Percentiles rank a stretch among this genome's conserved stretches.
Conservation (phyloP, 2,888 invertebrate species). For the Melinopterus prodromus region DNA sequence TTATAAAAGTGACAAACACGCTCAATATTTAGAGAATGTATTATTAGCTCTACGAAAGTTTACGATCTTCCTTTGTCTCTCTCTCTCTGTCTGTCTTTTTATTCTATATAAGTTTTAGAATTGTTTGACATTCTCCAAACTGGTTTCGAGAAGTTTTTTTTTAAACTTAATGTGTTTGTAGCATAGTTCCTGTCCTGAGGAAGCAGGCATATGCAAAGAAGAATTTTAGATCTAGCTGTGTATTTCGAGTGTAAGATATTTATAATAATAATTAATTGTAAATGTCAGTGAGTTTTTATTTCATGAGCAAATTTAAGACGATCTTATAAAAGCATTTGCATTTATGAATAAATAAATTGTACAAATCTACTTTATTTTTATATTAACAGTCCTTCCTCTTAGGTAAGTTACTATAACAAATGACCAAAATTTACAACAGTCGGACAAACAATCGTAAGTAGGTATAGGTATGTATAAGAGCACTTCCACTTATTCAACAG, state of each 20-base stretch:
- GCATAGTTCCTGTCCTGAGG: constrained; percentile 58
- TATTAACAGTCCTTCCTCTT: background rate
- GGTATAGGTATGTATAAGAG: too few relatives aligned
- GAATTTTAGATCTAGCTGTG: constrained; percentile 57
- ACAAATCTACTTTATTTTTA: background rate
- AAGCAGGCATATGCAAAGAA: constrained; percentile 51
- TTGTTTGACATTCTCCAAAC: constrained; percentile 49
- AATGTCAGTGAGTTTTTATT: constrained; percentile 51
- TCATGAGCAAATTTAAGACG: constrained; percentile 8
- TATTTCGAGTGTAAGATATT: constrained; percentile 64
- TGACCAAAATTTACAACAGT: too few relatives aligned
- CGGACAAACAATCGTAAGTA: too few relatives aligned
- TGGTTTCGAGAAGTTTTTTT: constrained; percentile 51
- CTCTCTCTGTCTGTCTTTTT: constrained; percentile 32
- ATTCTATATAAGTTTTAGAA: constrained; percentile 52
- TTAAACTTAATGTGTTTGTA: constrained; percentile 58
- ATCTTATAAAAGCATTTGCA: constrained; percentile 6
- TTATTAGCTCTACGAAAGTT: constrained; percentile 17
- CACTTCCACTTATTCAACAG: too few relatives aligned
- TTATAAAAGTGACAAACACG: constrained; percentile 33
- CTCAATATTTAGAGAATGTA: constrained; percentile 39
- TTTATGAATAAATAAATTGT: constrained; percentile 14
- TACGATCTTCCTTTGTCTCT: constrained; percentile 34
- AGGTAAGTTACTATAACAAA: too few relatives aligned
- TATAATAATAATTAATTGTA: constrained; percentile 63